These are phyloP conservation scores for Glaucidium brasilianum DNA, from an alignment of 2,113 vertebrate genomes.

Conservation along the genomic window DNA sequence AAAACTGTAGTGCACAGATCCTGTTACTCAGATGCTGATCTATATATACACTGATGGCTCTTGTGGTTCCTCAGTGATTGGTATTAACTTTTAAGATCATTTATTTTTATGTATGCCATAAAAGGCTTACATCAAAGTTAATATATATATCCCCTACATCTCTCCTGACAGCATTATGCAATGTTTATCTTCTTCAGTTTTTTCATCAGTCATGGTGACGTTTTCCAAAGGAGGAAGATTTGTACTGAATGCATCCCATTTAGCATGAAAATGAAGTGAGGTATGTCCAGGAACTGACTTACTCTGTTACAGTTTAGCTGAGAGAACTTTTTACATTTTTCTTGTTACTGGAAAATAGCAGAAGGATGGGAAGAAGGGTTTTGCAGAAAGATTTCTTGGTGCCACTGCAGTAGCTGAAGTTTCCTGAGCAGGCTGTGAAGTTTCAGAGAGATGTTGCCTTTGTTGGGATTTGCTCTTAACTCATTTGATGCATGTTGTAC, in stretches of 20 bases:
- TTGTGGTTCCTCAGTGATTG: neutral
- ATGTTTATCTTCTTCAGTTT: constrained; percentile 10
- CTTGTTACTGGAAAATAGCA: neutral
- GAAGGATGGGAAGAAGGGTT: neutral
- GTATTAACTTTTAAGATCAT: neutral
- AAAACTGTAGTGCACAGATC: neutral
- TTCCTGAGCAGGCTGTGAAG: neutral
- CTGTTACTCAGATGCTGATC: neutral
- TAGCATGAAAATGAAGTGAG: neutral
- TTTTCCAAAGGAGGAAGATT: constrained; percentile 1
- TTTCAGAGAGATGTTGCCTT: neutral
- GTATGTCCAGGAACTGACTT: neutral
- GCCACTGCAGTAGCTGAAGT: neutral
- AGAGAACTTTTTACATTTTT: neutral
- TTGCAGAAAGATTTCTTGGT: neutral
- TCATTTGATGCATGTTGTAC: neutral
- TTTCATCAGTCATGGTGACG: neutral
- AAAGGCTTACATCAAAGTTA: constrained; percentile 43
- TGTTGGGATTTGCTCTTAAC: neutral
- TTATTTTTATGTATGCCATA: constrained; percentile 54
- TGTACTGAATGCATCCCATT: neutral
- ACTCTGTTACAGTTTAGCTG: neutral
- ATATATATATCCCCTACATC: neutral
- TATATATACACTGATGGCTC: constrained; percentile 1
- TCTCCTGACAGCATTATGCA: neutral